Conservation (phyloP, 2,888 invertebrate species). For the Macrophya alboannulata region DNA sequence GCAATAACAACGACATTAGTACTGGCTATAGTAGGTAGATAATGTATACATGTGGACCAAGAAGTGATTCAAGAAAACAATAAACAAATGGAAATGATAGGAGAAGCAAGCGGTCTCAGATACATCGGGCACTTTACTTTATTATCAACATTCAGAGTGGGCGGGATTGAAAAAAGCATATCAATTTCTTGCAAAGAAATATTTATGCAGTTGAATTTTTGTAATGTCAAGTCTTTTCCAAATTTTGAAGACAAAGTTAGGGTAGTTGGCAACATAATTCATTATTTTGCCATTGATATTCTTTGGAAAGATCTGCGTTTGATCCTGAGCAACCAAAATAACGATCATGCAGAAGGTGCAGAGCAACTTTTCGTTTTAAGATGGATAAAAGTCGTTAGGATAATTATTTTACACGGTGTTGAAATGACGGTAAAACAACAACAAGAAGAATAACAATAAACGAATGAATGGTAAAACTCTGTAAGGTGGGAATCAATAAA, state of each 20-base stretch:
- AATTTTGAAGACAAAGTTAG: neutral
- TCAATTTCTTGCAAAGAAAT: neutral
- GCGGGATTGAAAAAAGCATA: neutral
- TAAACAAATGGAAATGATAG: constrained; percentile 63
- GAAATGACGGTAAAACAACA: constrained; percentile 28
- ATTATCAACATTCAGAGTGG: neutral
- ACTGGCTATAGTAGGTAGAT: constrained; percentile 43
- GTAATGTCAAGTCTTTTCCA: no score
- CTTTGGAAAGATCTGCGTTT: neutral
- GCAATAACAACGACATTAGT: constrained; percentile 1
- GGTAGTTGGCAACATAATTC: neutral
- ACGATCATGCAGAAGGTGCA: constrained; percentile 48
- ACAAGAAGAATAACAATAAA: constrained; percentile 27
- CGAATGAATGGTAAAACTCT: neutral
- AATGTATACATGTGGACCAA: neutral
- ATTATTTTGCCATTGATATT: neutral
- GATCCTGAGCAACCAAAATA: constrained; percentile 11
- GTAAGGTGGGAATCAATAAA: constrained; percentile 69
- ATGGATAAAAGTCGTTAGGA: constrained; percentile 1
- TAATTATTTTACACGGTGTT: neutral
- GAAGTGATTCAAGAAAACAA: constrained; percentile 32
- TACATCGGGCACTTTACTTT: constrained; percentile 69
- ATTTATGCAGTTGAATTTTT: neutral
- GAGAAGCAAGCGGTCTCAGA: constrained; percentile 73
- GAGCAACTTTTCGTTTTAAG: constrained; percentile 33